These are phyloP conservation scores for Tachysurus vachellii DNA, from an alignment of 2,113 vertebrate genomes.

Conservation along the genomic window DNA sequence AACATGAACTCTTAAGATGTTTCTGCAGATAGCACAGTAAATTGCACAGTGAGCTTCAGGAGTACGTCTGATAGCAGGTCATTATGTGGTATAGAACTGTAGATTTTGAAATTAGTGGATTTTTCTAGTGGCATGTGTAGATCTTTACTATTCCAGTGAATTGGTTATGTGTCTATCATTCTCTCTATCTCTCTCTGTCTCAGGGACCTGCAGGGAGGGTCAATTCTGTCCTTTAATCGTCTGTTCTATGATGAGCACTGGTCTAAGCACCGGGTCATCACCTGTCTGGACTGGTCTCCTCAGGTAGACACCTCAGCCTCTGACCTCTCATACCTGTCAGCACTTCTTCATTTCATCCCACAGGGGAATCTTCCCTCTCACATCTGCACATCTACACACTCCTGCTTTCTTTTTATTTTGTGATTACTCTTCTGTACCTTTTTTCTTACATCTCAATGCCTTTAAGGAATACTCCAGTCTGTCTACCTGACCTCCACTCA, in stretches of 20 bases:
- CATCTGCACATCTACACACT: conserved; percentile 9
- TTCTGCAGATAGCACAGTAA: conserved; percentile 23
- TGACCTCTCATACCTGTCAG: conserved; percentile 42
- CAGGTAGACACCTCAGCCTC: conserved; percentile 76
- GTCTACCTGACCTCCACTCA: background rate
- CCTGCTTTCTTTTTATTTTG: background rate
- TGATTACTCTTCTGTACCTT: background rate
- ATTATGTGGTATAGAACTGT: conserved; percentile 19
- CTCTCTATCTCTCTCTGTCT: background rate
- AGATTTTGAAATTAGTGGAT: background rate
- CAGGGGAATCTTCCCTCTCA: conserved; percentile 14
- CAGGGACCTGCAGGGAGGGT: conserved; percentile 89
- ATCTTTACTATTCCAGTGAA: background rate
- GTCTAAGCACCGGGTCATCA: conserved; percentile 96
- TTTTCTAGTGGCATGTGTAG: background rate
- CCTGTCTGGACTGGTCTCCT: conserved; percentile 95
- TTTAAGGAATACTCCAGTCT: background rate
- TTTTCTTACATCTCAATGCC: background rate
- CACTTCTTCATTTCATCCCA: conserved; percentile 53
- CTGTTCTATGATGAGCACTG: conserved; percentile 97
- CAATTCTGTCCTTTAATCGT: conserved; percentile 88
- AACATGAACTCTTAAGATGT: conserved; percentile 23
- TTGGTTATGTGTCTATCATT: background rate
- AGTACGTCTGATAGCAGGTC: conserved; percentile 8
- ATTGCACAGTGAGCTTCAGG: conserved; percentile 22